A percentile compares a stretch with the other conserved stretches of the same genome.
Evolutionary conservation across 2,113 vertebrate species (phyloP).

Genomic region (Orientallactaga bullata): DNA sequence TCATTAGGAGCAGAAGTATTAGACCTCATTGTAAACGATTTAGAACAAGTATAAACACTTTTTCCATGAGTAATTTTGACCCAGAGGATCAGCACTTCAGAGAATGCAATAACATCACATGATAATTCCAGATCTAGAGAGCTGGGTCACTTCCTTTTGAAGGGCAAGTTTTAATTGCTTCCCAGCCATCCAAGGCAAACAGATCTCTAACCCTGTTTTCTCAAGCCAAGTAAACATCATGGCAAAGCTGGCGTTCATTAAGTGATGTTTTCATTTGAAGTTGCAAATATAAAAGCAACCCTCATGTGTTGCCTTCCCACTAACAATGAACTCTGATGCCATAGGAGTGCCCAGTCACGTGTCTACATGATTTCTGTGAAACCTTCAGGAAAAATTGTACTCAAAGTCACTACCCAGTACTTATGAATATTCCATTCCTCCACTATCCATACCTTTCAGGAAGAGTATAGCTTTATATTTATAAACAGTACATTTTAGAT

Average conservation of each 20-base stretch:
- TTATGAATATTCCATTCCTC: background rate
- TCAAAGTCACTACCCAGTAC: background rate
- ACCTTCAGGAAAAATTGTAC: background rate
- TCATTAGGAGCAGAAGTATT: background rate
- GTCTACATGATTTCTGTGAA: background rate
- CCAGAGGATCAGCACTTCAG: constrained; percentile 15
- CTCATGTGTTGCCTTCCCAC: constrained; percentile 6
- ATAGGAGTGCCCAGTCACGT: background rate
- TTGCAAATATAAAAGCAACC: constrained; percentile 63
- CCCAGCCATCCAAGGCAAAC: constrained; percentile 34
- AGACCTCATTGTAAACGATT: constrained; percentile 49
- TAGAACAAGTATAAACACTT: constrained; percentile 33
- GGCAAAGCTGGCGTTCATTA: constrained; percentile 60
- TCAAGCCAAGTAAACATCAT: constrained; percentile 58
- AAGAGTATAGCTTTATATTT: constrained; percentile 36
- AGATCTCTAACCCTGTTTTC: constrained; percentile 47
- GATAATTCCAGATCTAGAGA: constrained; percentile 47
- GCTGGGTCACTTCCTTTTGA: constrained; percentile 47
- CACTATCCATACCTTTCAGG: background rate
- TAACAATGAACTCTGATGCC: background rate
- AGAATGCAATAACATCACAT: constrained; percentile 10
- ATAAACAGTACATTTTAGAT: constrained; percentile 8
- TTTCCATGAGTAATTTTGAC: constrained; percentile 29
- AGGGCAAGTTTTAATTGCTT: constrained; percentile 61
- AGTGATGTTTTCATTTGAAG: constrained; percentile 59